phyloP scores from a whole-genome alignment of 2,113 vertebrate species.

The Telmatochromis bifrenatus region DNA sequence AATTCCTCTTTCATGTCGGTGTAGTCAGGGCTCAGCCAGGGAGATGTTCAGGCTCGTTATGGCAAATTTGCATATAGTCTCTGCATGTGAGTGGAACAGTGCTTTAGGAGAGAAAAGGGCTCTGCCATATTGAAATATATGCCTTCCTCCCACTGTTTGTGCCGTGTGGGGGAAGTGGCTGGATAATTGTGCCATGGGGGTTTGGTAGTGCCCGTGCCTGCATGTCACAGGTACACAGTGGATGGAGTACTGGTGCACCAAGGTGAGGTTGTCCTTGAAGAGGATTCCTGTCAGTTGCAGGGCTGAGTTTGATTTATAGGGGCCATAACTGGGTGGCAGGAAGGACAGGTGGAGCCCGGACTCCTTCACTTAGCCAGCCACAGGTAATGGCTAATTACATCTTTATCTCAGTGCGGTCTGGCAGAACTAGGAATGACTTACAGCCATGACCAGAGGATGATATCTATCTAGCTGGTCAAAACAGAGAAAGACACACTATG shows the following conservation, averaged over 20 bases:
- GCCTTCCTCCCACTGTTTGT: constrained; percentile 48
- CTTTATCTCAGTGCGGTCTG: constrained; percentile 63
- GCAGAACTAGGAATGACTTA: constrained; percentile 40
- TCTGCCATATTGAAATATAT: background rate
- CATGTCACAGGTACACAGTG: constrained; percentile 32
- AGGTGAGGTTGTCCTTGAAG: constrained; percentile 66
- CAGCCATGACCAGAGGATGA: constrained; percentile 29
- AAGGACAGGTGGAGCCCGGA: constrained; percentile 50
- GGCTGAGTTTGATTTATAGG: constrained; percentile 73
- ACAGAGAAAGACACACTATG: constrained; percentile 21
- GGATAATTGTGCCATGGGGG: constrained; percentile 57
- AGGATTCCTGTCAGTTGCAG: constrained; percentile 64
- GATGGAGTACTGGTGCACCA: constrained; percentile 12
- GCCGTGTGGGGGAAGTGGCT: constrained; percentile 41
- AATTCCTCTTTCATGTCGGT: constrained; percentile 14
- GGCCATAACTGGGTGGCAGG: constrained; percentile 55
- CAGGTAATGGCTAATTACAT: constrained; percentile 68
- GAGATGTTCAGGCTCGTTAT: constrained; percentile 18
- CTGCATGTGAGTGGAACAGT: constrained; percentile 32
- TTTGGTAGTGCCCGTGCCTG: constrained; percentile 26
- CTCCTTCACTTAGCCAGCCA: constrained; percentile 59
- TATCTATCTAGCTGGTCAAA: constrained; percentile 43
- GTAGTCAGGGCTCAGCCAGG: constrained; percentile 22
- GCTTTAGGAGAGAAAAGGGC: constrained; percentile 14
- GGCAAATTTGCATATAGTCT: constrained; percentile 59